phyloP scores from a whole-genome alignment of 2,113 vertebrate genomes.

The Clupea harengus region DNA sequence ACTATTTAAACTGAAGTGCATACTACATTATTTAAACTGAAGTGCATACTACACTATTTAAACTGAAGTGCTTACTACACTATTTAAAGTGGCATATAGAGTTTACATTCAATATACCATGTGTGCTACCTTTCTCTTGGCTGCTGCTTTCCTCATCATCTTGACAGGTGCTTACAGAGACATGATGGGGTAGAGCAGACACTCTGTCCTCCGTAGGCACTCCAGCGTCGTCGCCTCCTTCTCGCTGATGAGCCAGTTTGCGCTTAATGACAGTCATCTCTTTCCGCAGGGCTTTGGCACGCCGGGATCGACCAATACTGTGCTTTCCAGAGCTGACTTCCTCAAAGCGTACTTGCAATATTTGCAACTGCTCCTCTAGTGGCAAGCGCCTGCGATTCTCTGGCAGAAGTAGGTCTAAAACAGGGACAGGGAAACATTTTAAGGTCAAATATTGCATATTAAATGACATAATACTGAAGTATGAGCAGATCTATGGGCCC shows the following conservation, averaged over 20 bases:
- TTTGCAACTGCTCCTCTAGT: constrained; percentile 89
- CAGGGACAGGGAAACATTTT: not conserved
- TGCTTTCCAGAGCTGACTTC: constrained; percentile 89
- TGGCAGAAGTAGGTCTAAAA: constrained; percentile 78
- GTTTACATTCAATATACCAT: not conserved
- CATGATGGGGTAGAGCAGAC: constrained; percentile 64
- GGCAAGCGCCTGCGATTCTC: constrained; percentile 89
- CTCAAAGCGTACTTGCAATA: constrained; percentile 83
- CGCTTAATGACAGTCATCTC: constrained; percentile 92
- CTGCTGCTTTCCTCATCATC: constrained; percentile 98
- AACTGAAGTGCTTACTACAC: too few species aligned
- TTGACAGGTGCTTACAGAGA: constrained; percentile 74
- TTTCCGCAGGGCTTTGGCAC: constrained; percentile 94
- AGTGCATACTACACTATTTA: too few species aligned
- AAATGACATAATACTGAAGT: too few species aligned
- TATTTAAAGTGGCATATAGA: not conserved
- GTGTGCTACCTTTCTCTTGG: constrained; percentile 82
- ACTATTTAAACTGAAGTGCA: too few species aligned
- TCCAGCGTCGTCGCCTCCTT: constrained; percentile 73
- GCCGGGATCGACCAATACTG: constrained; percentile 87
- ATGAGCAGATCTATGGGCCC: too few species aligned
- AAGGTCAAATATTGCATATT: not conserved
- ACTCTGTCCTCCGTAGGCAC: constrained; percentile 67
- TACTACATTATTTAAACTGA: too few species aligned
- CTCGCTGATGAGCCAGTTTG: constrained; percentile 89